A percentile compares a stretch with the other conserved stretches of the same genome.
Conservation (phyloP, 2,797 vertebrate genomes). For the Adrianichthys oophorus region DNA sequence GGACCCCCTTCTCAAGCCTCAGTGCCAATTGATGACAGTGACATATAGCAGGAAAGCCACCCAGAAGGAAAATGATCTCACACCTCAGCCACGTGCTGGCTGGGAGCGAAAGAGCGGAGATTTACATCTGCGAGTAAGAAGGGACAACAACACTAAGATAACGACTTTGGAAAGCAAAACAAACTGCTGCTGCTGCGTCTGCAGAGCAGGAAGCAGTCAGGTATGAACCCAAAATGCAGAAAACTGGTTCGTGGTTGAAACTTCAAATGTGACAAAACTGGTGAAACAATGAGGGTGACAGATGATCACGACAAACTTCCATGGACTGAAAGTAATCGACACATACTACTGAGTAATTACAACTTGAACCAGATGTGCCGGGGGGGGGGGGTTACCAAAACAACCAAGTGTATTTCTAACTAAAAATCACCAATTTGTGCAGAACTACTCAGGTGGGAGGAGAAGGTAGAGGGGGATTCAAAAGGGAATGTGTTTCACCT, state of each 20-base stretch:
- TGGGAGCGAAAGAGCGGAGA: slow-evolving; percentile 56
- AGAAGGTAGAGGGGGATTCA: no score
- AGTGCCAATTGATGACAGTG: slow-evolving; percentile 81
- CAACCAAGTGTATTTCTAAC: no score
- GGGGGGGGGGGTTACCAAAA: no score
- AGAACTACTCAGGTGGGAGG: no score
- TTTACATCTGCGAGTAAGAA: slow-evolving; percentile 56
- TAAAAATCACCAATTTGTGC: no score
- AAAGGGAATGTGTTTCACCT: no score
- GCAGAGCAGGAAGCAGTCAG: neutral
- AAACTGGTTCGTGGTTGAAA: slow-evolving; percentile 19
- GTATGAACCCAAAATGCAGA: slow-evolving; percentile 7
- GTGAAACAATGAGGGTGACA: no score
- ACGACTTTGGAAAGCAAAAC: slow-evolving; percentile 36
- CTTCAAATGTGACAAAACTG: no score
- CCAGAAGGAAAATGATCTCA: slow-evolving; percentile 82
- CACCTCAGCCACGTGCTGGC: slow-evolving; percentile 73
- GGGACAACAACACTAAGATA: slow-evolving; percentile 63
- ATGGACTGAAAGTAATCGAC: no score
- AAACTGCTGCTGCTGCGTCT: neutral
- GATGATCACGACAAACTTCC: no score
- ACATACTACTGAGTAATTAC: no score
- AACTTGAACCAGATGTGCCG: no score
- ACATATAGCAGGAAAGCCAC: slow-evolving; percentile 84
- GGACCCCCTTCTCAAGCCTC: slow-evolving; percentile 69